phyloP scores from a whole-genome alignment of 1,140 invertebrate genomes.

The Penaeus vannamei region DNA sequence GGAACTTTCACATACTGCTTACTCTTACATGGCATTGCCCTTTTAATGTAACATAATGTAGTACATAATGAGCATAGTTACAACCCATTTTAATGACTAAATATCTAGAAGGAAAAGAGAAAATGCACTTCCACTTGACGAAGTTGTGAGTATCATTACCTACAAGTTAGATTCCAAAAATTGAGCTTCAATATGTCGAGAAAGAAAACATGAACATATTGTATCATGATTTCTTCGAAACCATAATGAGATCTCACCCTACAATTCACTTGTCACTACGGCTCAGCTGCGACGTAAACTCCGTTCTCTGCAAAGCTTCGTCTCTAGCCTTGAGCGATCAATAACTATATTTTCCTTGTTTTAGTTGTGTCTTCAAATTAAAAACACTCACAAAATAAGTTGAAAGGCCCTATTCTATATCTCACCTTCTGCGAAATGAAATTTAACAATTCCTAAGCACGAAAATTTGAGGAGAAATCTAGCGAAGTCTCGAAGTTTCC shows the following conservation, averaged over 20 bases:
- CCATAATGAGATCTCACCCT: neutral
- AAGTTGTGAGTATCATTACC: too few relatives aligned
- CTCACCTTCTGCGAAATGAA: neutral
- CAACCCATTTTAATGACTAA: too few relatives aligned
- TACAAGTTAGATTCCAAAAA: too few relatives aligned
- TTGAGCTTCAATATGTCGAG: too few relatives aligned
- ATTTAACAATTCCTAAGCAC: neutral
- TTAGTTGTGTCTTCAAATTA: neutral
- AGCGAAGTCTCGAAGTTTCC: neutral
- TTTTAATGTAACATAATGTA: too few relatives aligned
- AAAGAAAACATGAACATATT: neutral
- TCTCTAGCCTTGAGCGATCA: conserved; percentile 44
- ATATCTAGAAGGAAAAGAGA: too few relatives aligned
- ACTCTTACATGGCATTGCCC: too few relatives aligned
- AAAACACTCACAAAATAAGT: neutral
- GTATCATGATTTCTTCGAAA: neutral
- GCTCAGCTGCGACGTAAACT: neutral
- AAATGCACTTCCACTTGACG: too few relatives aligned
- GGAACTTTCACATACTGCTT: too few relatives aligned
- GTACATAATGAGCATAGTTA: too few relatives aligned
- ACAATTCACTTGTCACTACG: conserved; percentile 10
- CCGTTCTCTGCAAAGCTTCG: conserved; percentile 41
- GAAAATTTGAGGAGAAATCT: conserved; percentile 22
- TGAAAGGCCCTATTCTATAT: too few relatives aligned
- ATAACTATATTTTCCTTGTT: conserved; percentile 45